Percentiles rank a stretch among this genome's conserved stretches.
These are phyloP conservation scores for Dyspetes luteomarginatus DNA, from an alignment of 2,888 invertebrate species.

Conservation along the genomic window DNA sequence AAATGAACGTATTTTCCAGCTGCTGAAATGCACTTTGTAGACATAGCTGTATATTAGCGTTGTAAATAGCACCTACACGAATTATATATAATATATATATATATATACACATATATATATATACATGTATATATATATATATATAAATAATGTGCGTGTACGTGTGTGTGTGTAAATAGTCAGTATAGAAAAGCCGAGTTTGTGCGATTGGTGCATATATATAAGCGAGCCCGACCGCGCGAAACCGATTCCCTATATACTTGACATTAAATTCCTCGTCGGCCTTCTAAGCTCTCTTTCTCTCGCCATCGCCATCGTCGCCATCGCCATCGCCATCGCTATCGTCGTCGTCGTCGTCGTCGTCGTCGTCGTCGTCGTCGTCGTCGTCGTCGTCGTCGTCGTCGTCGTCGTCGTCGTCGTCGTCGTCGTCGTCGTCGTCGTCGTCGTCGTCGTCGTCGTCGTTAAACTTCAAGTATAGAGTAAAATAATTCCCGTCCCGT, in stretches of 20 bases:
- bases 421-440: slow-evolving; percentile 11
- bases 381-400: slow-evolving; percentile 37
- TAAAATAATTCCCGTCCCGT: background rate
- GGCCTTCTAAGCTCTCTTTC: slow-evolving; percentile 76
- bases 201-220: slow-evolving; percentile 67
- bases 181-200: slow-evolving; percentile 55
- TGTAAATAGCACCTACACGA: slow-evolving; percentile 26
- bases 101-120: background rate
- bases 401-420: background rate
- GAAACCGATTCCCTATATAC: slow-evolving; percentile 80
- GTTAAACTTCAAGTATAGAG: no score
- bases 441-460: slow-evolving; percentile 26
- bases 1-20: slow-evolving; percentile 53
- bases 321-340: slow-evolving; percentile 15
- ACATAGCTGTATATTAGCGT: slow-evolving; percentile 23
- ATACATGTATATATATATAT: no score
- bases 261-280: slow-evolving; percentile 82
- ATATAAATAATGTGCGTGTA: background rate
- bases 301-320: background rate
- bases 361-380: background rate
- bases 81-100: background rate
- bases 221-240: slow-evolving; percentile 64
- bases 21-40: slow-evolving; percentile 32
- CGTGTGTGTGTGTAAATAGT: slow-evolving; percentile 5
- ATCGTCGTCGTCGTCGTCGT: slow-evolving; percentile 29